Evolutionary conservation across 2,113 vertebrate genomes (phyloP).

Genomic region (Platysteira castanea): DNA sequence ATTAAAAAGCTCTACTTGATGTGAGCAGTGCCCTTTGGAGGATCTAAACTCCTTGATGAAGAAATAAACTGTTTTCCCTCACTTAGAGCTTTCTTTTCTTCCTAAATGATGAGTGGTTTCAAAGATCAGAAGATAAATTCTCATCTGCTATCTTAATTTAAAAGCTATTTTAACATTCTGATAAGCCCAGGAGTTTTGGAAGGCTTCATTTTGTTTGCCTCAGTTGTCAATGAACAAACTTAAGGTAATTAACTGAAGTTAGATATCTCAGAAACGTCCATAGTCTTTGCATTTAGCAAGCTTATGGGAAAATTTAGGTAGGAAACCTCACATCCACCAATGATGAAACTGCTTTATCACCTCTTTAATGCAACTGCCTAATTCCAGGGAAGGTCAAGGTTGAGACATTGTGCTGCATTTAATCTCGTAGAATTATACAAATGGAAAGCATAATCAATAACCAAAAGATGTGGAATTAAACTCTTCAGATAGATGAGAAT

Average conservation of each 20-base stretch:
- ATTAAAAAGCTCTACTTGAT: conserved; percentile 38
- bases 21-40: conserved; percentile 10
- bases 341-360: neutral
- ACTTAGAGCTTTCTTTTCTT: neutral
- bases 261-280: neutral
- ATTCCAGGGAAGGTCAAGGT: neutral
- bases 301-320: neutral
- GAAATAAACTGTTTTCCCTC: conserved; percentile 23
- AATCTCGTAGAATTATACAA: neutral
- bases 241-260: neutral
- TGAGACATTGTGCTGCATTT: neutral
- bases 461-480: neutral
- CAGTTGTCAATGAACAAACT: neutral
- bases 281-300: neutral
- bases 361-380: neutral
- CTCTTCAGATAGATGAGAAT: neutral
- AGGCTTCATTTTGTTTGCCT: neutral
- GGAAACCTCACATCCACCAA: neutral
- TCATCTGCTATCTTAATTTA: conserved; percentile 8
- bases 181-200: neutral
- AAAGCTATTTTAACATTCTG: neutral
- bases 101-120: neutral
- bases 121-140: conserved; percentile 28
- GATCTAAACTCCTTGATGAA: neutral
- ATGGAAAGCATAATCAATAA: neutral